Evolutionary conservation across 2,113 vertebrate genomes (phyloP), one percentile per base, ranked within the genome.

Genomic region (Dipodomys stephensi): DNA sequence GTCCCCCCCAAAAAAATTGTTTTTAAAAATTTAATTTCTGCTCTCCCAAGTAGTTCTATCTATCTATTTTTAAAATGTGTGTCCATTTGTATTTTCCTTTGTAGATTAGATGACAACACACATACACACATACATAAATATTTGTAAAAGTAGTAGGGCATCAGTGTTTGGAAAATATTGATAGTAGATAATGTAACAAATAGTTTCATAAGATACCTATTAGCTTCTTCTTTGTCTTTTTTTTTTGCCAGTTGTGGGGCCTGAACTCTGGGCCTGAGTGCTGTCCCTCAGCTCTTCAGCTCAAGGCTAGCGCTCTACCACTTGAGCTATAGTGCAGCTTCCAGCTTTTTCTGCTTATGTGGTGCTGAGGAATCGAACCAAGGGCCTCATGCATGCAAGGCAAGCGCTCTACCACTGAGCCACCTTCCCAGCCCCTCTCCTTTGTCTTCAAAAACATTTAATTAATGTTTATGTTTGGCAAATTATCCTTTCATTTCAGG

Each of bases 121-220:
- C 30, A 25, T 46, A 32, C 39, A 39, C 39, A 39, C 39, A 39
- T 39, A 39, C 39, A 39, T 39, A 39, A 6, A 39, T 74, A 71
- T 92, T 90, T 91, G 87, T 80, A 49, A 80, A 91, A 64, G 13
- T 39, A 44, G 44, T 18, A 74, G 89, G 69, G 82, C 9, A 13
- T 71, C 35, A 30, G 22, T 71, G 16, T 73, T 69, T 88, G 11
- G 67, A 84, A 84, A 64, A 49, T 92, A 90, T 10, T 68, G 71
- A 80, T 71, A 83, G 69, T 90, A 6, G 25, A 83, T 39, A 20
- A 46, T 71, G 71, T 44, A 73, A 69, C 71, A 92, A 83, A 20
- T 28, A 7, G 39, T 53, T 86, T 69, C 49, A 83, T 30, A 53
- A 53, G 49, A 57, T 57, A 57, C 53, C 1, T 57, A 57, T 57